Evolutionary conservation across 2,113 vertebrate genomes (phyloP), one percentile per base, ranked within the genome.

Genomic region (Lynx canadensis): DNA sequence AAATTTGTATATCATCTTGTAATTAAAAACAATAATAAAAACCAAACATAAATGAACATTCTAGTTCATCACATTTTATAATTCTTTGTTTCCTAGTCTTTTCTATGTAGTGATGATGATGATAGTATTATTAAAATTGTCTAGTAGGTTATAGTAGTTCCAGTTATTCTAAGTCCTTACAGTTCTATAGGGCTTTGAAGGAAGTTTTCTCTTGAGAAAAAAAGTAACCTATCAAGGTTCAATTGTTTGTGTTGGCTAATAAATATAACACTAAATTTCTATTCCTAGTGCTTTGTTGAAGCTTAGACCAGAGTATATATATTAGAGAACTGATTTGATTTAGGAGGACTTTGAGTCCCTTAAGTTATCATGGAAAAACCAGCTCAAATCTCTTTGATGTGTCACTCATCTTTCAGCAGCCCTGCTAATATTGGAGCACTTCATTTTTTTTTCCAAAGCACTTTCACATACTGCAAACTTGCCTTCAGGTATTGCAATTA

Each of bases 171-270:
- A 84, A 91, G 80, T 69, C 33, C 52, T 80, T 92, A 48, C 0
- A 81, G 23, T 69, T 89, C 38, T 93, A 65, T 15, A 93, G 60
- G 68, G 8, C 19, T 25, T 74, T 91, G 50, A 94, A 93, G 81
- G n/a, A 73, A 27, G 13, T 73, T 89, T 96, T 18, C 45, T 76
- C 18, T 45, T 92, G 52, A 92, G 65, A 81, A 76, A 95, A 92
- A 91, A 89, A 19, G 45, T 33, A 87, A 36, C 50, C n/a, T 82
- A 60, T 88, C 66, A 84, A 1, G 18, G 16, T 96, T 86, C 96
- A 95, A 94, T 96, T 95, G 33, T 87, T 90, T 83, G 55, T 78
- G 65, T 55, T 65, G 57, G 33, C 38, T 92, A 97, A 90, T 78
- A 65, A 80, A 79, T 7, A 52, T 33, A 92, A 88, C 13, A 88